Evolutionary conservation across 2,797 vertebrate genomes (phyloP).

Genomic region (Myiotriccus ornatus): DNA sequence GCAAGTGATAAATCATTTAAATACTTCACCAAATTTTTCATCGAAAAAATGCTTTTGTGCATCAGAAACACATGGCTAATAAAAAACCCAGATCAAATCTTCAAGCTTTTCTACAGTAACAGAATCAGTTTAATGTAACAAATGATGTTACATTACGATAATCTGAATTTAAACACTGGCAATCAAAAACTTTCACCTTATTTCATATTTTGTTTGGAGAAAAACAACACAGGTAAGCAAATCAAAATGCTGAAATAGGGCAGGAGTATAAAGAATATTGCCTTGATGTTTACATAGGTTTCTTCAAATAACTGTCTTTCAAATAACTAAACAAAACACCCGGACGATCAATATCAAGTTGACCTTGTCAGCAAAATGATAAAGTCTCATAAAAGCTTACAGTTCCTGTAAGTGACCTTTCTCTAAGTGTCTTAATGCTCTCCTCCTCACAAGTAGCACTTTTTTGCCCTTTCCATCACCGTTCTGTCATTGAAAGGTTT

Average conservation of each 20-base stretch:
- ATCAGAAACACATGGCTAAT: not conserved
- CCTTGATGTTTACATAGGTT: not conserved
- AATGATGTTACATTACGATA: not conserved
- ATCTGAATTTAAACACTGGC: not conserved
- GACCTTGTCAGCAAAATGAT: constrained; percentile 81
- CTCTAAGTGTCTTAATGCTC: constrained; percentile 74
- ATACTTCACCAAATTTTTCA: not conserved
- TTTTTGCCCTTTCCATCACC: constrained; percentile 61
- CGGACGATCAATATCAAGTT: constrained; percentile 80
- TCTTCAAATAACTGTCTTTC: constrained; percentile 19
- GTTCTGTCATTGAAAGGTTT: not conserved
- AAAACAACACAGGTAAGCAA: not conserved
- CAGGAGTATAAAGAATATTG: not conserved
- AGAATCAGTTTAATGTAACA: not conserved
- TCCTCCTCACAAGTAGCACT: constrained; percentile 75
- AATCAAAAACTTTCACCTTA: not conserved
- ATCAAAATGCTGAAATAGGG: not conserved
- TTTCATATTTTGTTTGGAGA: not conserved
- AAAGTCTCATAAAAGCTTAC: constrained; percentile 75
- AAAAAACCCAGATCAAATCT: not conserved
- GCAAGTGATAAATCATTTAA: not conserved
- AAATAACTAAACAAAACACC: constrained; percentile 49
- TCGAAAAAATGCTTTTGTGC: not conserved
- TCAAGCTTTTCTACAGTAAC: not conserved
- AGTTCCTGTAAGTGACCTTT: constrained; percentile 82